phyloP scores from a whole-genome alignment of 2,888 invertebrate species.

The Sarcophaga variegata region DNA sequence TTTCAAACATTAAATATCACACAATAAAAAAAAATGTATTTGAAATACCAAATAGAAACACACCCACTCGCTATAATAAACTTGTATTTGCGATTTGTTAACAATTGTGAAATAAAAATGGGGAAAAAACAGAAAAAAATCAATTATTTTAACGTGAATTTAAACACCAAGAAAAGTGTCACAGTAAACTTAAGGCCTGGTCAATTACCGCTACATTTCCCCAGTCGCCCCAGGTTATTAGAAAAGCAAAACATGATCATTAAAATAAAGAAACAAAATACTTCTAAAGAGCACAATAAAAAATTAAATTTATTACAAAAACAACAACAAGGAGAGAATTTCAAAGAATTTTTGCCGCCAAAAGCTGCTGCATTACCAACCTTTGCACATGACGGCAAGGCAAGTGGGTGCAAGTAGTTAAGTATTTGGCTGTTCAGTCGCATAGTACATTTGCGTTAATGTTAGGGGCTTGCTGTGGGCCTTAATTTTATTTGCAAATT shows the following conservation, averaged over 20 bases:
- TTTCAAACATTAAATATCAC: too few species aligned
- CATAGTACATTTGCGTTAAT: background rate
- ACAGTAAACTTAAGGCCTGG: conserved; percentile 3
- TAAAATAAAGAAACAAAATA: conserved; percentile 27
- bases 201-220: too few species aligned
- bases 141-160: conserved; percentile 38
- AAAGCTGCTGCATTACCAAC: conserved; percentile 10
- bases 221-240: background rate
- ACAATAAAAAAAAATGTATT: too few species aligned
- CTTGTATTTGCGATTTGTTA: background rate
- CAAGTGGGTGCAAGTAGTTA: conserved; percentile 40
- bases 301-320: conserved; percentile 20
- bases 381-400: background rate
- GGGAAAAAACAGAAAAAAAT: conserved; percentile 16
- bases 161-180: conserved; percentile 40
- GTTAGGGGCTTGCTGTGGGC: background rate
- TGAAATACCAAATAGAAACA: background rate
- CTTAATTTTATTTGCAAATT: conserved; percentile 1
- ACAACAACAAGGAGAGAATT: conserved; percentile 24
- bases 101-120: background rate
- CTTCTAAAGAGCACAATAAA: conserved; percentile 26
- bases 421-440: background rate
- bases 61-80: background rate
- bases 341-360: conserved; percentile 52
- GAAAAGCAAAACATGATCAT: background rate